Evolutionary conservation across 2,797 vertebrate species (phyloP).

Genomic region (Coregonus ussuriensis): DNA sequence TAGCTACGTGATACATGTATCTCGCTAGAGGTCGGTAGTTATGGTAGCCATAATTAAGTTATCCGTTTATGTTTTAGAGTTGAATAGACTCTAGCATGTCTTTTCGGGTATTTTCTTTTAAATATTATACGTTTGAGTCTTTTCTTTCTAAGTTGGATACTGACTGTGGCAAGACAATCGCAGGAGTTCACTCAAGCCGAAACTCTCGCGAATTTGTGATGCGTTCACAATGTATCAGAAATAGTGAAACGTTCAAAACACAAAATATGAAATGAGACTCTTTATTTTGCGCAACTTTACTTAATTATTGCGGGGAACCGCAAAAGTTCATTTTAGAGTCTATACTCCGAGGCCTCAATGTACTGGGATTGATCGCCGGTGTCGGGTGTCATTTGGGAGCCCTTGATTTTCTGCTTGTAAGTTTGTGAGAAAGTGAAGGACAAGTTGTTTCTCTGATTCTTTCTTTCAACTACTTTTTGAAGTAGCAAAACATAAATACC

Average conservation of each 20-base stretch:
- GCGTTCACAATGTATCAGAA: not conserved
- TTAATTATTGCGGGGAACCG: not conserved
- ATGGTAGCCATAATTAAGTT: not conserved
- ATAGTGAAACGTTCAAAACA: not conserved
- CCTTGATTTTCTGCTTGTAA: constrained; percentile 25
- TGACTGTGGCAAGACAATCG: constrained; percentile 2
- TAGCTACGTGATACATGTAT: not conserved
- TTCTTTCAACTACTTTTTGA: not conserved
- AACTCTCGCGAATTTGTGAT: not conserved
- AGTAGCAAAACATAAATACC: not conserved
- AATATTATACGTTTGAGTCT: not conserved
- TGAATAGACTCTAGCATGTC: not conserved
- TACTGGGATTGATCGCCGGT: constrained; percentile 64
- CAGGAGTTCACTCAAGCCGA: not conserved
- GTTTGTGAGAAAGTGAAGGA: not conserved
- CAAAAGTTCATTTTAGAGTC: constrained; percentile 29
- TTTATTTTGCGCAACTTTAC: not conserved
- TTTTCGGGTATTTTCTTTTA: not conserved
- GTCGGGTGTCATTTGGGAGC: constrained; percentile 69
- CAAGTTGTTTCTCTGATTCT: not conserved
- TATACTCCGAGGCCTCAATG: constrained; percentile 65
- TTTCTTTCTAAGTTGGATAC: not conserved
- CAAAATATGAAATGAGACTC: not conserved
- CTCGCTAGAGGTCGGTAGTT: not conserved
- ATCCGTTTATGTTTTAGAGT: not conserved